Base-by-base conservation (phyloP, 2,888 invertebrate species). In the Cremastobaeus sp. region DNA sequence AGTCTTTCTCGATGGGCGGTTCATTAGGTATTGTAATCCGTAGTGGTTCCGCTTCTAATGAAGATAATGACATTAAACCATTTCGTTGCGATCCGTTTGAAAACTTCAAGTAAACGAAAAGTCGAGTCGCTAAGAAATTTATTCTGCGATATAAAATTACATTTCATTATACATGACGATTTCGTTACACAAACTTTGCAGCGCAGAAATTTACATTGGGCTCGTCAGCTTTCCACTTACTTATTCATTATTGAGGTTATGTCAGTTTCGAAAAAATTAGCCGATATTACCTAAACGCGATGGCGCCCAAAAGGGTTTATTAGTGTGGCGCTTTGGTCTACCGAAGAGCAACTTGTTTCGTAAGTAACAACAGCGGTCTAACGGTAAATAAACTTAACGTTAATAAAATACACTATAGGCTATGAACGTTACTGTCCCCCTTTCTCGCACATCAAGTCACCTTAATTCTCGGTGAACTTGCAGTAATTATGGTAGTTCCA, bases 21-120 rank as follows among this genome's bases (percentile, higher is more conserved):
- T 87, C 87, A 86, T 87, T 86, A 86, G 84, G 80, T 87, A 87
- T 87, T 87, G 85, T 87, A 87, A 87, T 87, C 80, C 84, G 76
- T 77, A 79, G 76, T 78, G 78, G 80, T 82, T 78, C 78, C 79
- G 78, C 74, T 79, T 77, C 85, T 86, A 86, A 87, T 86, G 84
- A 87, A 85, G 85, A 84, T 87, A 87, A 87, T 84, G 84, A 79
- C 84, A 84, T 86, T 86, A 86, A 83, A 83, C 82, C 84, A 85
- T 86, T 84, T 84, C 72, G 45, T 70, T 64, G 62, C 54, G 66
- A 64, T 71, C 70, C 68, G 47, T 69, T 66, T 60, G 69, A 77
- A 57, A 74, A 75, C 68, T 70, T 48, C 62, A 70, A 70, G 60
- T 37, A 65, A 65, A 69, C 60, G 52, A 39, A 47, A 74, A 48